Evolutionary conservation across 2,888 invertebrate genomes (phyloP).

Genomic region (Coenonympha glycerion): DNA sequence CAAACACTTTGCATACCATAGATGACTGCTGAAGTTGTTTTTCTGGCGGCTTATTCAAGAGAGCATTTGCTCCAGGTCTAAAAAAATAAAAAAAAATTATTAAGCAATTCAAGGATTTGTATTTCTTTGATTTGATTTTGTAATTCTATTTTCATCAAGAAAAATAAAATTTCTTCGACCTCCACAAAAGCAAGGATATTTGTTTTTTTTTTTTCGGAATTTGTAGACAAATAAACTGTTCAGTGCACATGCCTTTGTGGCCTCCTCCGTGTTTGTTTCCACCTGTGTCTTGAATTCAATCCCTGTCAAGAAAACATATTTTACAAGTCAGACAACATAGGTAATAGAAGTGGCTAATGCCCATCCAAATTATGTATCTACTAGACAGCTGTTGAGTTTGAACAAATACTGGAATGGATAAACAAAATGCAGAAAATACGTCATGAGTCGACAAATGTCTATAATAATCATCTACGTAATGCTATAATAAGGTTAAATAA

Average conservation of each 20-base stretch:
- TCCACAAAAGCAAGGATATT: not conserved
- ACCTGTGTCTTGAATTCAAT: conserved; percentile 34
- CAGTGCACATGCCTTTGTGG: conserved; percentile 40
- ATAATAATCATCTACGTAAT: no score
- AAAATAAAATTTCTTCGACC: no score
- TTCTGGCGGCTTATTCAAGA: conserved; percentile 31
- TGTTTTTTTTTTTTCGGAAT: not conserved
- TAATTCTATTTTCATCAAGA: no score
- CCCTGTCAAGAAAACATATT: conserved; percentile 13
- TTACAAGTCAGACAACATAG: not conserved
- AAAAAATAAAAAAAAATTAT: conserved; percentile 15
- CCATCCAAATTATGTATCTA: no score
- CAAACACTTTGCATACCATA: conserved; percentile 32
- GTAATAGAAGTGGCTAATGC: no score
- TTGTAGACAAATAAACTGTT: conserved; percentile 8
- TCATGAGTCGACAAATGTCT: no score
- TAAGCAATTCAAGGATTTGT: no score
- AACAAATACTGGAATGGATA: no score
- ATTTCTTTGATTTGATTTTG: no score
- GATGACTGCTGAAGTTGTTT: conserved; percentile 22
- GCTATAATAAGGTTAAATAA: no score
- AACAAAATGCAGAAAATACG: no score
- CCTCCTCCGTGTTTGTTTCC: conserved; percentile 44
- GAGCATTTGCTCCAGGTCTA: conserved; percentile 54
- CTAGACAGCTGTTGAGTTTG: no score